Conservation (phyloP, 2,113 vertebrate genomes). For the Beaufortia kweichowensis region DNA sequence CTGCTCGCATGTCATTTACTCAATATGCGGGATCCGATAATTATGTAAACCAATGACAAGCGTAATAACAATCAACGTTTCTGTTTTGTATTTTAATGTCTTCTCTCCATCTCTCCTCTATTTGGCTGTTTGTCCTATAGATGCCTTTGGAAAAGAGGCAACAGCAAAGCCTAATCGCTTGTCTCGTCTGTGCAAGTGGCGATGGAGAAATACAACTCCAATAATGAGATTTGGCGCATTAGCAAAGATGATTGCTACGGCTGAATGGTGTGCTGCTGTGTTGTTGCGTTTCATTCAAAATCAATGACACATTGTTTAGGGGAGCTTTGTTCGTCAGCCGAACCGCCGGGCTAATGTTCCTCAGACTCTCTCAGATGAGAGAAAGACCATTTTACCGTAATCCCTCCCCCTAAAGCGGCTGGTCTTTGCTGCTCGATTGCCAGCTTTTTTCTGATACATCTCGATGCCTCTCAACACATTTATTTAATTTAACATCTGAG, state of each 20-base stretch:
- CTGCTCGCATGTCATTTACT: conserved; percentile 67
- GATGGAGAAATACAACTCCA: conserved; percentile 41
- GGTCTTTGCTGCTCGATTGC: conserved; percentile 43
- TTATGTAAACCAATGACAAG: conserved; percentile 70
- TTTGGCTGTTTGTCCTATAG: conserved; percentile 25
- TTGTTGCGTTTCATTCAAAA: conserved; percentile 51
- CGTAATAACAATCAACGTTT: conserved; percentile 59
- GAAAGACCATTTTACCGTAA: conserved; percentile 24
- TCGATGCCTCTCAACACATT: conserved; percentile 31
- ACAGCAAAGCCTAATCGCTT: conserved; percentile 42
- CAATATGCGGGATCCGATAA: conserved; percentile 66
- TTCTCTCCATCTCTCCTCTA: conserved; percentile 21
- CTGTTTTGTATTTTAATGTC: conserved; percentile 43
- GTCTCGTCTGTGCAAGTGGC: conserved; percentile 42
- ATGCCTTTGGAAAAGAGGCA: conserved; percentile 20
- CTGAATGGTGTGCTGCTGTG: conserved; percentile 52
- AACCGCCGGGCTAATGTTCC: conserved; percentile 45
- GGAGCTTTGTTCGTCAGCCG: conserved; percentile 50
- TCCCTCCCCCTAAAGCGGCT: conserved; percentile 35
- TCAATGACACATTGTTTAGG: conserved; percentile 54
- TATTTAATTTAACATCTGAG: conserved; percentile 47
- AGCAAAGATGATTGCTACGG: conserved; percentile 44
- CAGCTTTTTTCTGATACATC: background rate
- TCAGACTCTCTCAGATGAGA: conserved; percentile 31
- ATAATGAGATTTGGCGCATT: conserved; percentile 60